Evolutionary conservation across 2,797 vertebrate genomes (phyloP).

Genomic region (Gobionotothen gibberifrons): DNA sequence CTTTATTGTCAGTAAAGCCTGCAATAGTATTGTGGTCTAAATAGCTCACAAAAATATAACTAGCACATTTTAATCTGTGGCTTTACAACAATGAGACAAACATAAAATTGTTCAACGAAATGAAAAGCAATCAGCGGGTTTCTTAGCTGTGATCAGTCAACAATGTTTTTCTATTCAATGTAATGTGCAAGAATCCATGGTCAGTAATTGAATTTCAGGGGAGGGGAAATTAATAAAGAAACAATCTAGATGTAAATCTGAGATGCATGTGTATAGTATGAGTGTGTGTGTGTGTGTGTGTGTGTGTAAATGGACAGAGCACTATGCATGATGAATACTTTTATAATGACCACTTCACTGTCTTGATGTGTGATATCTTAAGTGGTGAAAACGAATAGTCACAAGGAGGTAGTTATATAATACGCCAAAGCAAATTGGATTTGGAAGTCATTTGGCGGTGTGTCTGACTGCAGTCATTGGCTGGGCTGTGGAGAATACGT

Average conservation of each 20-base stretch:
- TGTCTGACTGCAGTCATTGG: slow-evolving; percentile 55
- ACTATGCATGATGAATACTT: slow-evolving; percentile 37
- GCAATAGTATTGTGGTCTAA: neutral
- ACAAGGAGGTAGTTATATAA: slow-evolving; percentile 31
- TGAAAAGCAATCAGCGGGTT: slow-evolving; percentile 49
- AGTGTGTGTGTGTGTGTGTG: slow-evolving; percentile 19
- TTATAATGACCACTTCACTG: slow-evolving; percentile 34
- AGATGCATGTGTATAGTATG: slow-evolving; percentile 9
- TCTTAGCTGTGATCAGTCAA: slow-evolving; percentile 36
- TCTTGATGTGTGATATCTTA: slow-evolving; percentile 50
- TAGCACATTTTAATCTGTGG: slow-evolving; percentile 2
- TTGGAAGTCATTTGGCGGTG: slow-evolving; percentile 50
- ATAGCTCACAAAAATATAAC: slow-evolving; percentile 17
- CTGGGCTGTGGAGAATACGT: slow-evolving; percentile 38
- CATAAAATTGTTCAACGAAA: slow-evolving; percentile 35
- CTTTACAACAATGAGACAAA: slow-evolving; percentile 32
- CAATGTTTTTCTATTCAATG: slow-evolving; percentile 25
- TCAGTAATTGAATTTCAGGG: slow-evolving; percentile 68
- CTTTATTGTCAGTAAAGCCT: slow-evolving; percentile 8
- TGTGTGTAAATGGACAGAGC: slow-evolving; percentile 5
- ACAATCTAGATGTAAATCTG: slow-evolving; percentile 35
- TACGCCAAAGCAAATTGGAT: slow-evolving; percentile 50
- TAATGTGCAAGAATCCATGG: slow-evolving; percentile 37
- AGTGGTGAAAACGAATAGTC: slow-evolving; percentile 60
- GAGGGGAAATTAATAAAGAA: slow-evolving; percentile 54